Percentiles rank a stretch among this genome's conserved stretches.
phyloP scores from a whole-genome alignment of 2,113 vertebrate genomes.

The Rhegmatorhina hoffmannsi region DNA sequence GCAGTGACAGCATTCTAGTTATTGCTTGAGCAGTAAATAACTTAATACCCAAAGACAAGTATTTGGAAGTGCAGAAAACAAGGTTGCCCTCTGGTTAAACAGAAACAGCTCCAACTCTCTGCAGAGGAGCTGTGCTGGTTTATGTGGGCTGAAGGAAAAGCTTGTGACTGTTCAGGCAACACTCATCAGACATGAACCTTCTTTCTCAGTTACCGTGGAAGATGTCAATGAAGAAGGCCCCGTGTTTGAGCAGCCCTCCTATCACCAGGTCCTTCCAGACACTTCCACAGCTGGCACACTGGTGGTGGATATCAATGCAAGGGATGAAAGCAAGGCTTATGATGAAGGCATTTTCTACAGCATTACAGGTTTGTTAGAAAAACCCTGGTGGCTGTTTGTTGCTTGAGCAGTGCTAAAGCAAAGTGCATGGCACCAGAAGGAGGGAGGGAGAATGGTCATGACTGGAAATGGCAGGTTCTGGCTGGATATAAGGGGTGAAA shows the following conservation, averaged over 20 bases:
- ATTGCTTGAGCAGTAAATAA: neutral
- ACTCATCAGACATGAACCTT: neutral
- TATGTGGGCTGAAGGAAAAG: neutral
- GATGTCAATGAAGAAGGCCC: slow-evolving; percentile 69
- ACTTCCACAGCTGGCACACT: slow-evolving; percentile 27
- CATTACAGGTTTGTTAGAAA: slow-evolving; percentile 47
- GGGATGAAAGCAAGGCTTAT: slow-evolving; percentile 28
- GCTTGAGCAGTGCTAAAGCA: neutral
- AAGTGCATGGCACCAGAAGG: neutral
- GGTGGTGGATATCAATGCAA: slow-evolving; percentile 63
- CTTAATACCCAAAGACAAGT: neutral
- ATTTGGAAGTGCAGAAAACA: neutral
- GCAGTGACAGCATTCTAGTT: neutral
- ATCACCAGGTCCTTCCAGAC: slow-evolving; percentile 42
- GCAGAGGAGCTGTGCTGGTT: neutral
- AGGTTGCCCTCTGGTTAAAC: neutral
- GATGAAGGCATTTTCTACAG: slow-evolving; percentile 65
- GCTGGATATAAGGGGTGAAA: neutral
- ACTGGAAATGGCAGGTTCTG: neutral
- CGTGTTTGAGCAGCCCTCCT: slow-evolving; percentile 29
- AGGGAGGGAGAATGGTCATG: neutral
- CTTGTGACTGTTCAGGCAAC: neutral
- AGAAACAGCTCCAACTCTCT: neutral
- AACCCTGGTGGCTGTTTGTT: neutral
- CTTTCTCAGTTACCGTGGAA: slow-evolving; percentile 54